Percentiles rank a stretch among this genome's conserved stretches.
phyloP scores from a whole-genome alignment of 1,140 invertebrate genomes.

The Asobara japonica region DNA sequence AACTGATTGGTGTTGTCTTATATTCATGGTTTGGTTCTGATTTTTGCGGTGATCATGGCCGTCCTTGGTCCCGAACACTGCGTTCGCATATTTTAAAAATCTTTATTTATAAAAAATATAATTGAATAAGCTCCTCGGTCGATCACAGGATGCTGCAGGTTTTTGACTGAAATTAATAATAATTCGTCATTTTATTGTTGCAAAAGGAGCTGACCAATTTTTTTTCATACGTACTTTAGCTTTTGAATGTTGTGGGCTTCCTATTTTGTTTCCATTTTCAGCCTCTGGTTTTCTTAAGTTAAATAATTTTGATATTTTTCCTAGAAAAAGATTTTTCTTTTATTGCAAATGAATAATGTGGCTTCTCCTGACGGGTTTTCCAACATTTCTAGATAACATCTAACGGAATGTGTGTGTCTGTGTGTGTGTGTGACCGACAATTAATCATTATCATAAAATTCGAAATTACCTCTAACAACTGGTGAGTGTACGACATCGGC shows the following conservation, averaged over 20 bases:
- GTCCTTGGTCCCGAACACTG: neutral
- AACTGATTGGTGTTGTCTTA: neutral
- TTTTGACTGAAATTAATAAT: constrained; percentile 44
- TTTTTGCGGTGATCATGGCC: neutral
- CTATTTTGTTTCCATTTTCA: constrained; percentile 46
- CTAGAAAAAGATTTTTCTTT: constrained; percentile 40
- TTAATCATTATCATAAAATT: constrained; percentile 21
- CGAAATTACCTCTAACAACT: constrained; percentile 40
- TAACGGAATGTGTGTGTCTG: too few species aligned
- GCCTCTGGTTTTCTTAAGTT: constrained; percentile 43
- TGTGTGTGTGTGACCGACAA: too few species aligned
- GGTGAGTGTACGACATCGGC: constrained; percentile 51
- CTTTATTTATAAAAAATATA: constrained; percentile 12
- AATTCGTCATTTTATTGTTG: constrained; percentile 13
- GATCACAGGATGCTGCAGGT: constrained; percentile 50
- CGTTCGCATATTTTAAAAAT: neutral
- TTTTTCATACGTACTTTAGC: constrained; percentile 43
- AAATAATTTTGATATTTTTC: constrained; percentile 52
- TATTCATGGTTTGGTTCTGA: neutral
- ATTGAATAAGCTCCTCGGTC: neutral
- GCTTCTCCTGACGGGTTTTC: too few species aligned
- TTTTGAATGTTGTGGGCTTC: constrained; percentile 38
- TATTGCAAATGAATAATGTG: too few species aligned
- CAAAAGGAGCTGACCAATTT: neutral
- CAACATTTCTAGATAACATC: too few species aligned